Evolutionary conservation across 2,888 invertebrate species (phyloP).

Genomic region (Standfussiana lucernea): DNA sequence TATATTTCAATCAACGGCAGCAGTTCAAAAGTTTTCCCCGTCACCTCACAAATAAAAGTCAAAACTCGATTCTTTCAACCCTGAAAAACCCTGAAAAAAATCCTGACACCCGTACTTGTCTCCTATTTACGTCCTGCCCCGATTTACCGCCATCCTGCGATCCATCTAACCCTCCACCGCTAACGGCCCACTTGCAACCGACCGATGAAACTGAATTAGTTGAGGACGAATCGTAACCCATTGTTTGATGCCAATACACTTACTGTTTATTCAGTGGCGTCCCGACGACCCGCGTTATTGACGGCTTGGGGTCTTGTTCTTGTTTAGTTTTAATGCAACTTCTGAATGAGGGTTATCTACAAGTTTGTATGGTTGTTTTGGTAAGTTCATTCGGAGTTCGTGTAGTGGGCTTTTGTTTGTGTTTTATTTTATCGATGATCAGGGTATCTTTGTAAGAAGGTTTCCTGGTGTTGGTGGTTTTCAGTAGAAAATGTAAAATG

Average conservation of each 20-base stretch:
- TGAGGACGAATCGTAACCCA: constrained; percentile 60
- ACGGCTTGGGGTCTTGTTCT: constrained; percentile 44
- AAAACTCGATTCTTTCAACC: not conserved
- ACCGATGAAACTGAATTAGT: constrained; percentile 67
- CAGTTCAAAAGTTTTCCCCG: not conserved
- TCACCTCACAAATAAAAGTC: not conserved
- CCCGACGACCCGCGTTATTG: constrained; percentile 39
- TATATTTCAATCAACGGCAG: not conserved
- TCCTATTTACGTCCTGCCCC: constrained; percentile 16
- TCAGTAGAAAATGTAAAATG: not conserved
- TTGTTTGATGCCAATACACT: constrained; percentile 69
- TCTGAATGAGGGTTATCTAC: constrained; percentile 48
- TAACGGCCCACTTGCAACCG: constrained; percentile 55
- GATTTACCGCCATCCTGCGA: constrained; percentile 31
- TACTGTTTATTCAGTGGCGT: constrained; percentile 64
- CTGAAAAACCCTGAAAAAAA: not conserved
- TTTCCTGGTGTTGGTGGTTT: not conserved
- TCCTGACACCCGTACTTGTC: not conserved
- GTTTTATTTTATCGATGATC: constrained; percentile 24
- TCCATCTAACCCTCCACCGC: constrained; percentile 45
- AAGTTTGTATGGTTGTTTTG: constrained; percentile 50
- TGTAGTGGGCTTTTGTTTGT: constrained; percentile 14
- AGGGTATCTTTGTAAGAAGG: not conserved
- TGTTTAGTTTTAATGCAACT: constrained; percentile 61
- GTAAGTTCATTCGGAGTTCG: constrained; percentile 32